Percentiles rank a stretch among this genome's conserved stretches.
Evolutionary conservation across 2,113 vertebrate genomes (phyloP).

Genomic region (Capra hircus): DNA sequence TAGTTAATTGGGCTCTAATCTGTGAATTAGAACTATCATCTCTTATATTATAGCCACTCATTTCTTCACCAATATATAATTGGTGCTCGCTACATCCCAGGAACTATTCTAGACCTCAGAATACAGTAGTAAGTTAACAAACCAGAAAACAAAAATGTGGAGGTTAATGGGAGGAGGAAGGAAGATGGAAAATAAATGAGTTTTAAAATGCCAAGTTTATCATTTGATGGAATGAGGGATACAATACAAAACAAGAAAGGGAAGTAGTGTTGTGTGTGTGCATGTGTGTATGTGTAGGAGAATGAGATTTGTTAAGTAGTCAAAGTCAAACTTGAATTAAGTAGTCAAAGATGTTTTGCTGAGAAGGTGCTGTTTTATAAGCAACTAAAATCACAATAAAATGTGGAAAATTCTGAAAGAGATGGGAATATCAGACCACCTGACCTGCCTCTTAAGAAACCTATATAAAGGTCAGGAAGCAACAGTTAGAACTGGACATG

Average conservation of each 20-base stretch:
- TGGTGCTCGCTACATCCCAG: background rate
- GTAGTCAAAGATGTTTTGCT: background rate
- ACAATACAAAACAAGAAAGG: background rate
- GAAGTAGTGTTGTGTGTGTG: rapidly evolving
- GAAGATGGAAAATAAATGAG: background rate
- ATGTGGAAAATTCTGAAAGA: no score
- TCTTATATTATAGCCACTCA: background rate
- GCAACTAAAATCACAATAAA: background rate
- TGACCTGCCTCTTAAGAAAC: no score
- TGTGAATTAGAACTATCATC: background rate
- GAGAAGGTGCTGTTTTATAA: background rate
- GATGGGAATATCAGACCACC: no score
- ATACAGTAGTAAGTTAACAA: background rate
- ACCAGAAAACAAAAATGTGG: background rate
- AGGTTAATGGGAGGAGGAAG: background rate
- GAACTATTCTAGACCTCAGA: background rate
- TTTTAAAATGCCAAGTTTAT: background rate
- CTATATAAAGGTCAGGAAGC: no score
- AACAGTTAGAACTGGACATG: no score
- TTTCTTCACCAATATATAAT: background rate
- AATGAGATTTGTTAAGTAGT: background rate
- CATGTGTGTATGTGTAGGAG: background rate
- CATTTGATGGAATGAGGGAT: background rate
- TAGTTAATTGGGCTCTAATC: background rate
- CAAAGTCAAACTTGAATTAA: background rate